A percentile compares a stretch with the other conserved stretches of the same genome.
phyloP scores from a whole-genome alignment of 2,888 invertebrate species.

The Siphonodentalium dalli region DNA sequence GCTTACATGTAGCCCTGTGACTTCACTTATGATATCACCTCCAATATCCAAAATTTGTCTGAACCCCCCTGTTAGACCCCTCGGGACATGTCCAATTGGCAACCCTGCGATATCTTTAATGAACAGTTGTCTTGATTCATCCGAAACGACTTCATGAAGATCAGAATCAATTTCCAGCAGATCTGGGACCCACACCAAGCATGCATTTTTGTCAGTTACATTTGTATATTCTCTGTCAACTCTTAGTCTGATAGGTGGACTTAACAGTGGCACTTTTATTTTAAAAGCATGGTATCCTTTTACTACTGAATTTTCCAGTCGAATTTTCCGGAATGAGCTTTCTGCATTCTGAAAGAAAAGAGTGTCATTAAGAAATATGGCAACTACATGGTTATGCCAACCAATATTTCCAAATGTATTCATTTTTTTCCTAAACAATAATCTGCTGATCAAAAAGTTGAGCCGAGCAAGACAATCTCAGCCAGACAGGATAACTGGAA shows the following conservation, averaged over 20 bases:
- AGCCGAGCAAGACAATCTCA: no score
- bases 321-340: no score
- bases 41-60: slow-evolving; percentile 8
- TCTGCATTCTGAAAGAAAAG: no score
- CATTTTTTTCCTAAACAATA: no score
- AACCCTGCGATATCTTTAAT: slow-evolving; percentile 9
- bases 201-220: slow-evolving; percentile 12
- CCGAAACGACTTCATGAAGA: slow-evolving; percentile 3
- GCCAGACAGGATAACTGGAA: no score
- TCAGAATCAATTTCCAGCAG: background rate
- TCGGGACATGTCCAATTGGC: slow-evolving; percentile 15
- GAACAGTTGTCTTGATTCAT: slow-evolving; percentile 1
- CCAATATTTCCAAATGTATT: no score
- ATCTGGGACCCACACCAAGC: slow-evolving; percentile 15
- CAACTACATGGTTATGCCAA: no score
- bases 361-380: no score
- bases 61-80: slow-evolving; percentile 2
- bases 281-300: slow-evolving; percentile 6
- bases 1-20: background rate
- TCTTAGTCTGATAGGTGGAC: background rate
- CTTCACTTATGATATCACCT: background rate
- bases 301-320: slow-evolving; percentile 3
- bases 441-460: no score
- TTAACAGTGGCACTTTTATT: slow-evolving; percentile 2
- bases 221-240: slow-evolving; percentile 18